phyloP scores from a whole-genome alignment of 2,888 invertebrate genomes.

The Deilephila porcellus region DNA sequence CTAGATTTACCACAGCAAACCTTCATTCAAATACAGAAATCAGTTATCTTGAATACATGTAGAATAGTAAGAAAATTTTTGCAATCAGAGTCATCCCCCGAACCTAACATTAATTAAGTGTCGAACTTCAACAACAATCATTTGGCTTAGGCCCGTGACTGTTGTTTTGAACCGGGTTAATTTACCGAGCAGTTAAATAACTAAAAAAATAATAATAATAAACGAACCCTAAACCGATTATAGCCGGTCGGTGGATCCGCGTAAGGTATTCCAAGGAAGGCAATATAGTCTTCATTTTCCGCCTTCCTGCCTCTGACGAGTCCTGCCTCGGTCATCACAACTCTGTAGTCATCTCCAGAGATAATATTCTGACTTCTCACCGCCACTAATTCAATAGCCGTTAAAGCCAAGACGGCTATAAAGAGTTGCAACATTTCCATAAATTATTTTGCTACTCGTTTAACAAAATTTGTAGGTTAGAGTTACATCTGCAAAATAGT shows the following conservation, averaged over 20 bases:
- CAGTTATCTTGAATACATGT: no score
- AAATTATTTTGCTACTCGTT: not conserved
- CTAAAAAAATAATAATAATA: not conserved
- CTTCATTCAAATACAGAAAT: no score
- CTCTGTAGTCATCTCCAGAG: slow-evolving; percentile 7
- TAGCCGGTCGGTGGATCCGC: slow-evolving; percentile 48
- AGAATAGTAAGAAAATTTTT: no score
- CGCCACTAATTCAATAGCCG: not conserved
- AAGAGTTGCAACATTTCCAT: not conserved
- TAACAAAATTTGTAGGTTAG: no score
- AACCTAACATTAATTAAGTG: no score
- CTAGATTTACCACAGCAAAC: no score
- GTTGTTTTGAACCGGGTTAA: no score
- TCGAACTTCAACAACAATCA: no score
- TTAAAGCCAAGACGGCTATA: not conserved
- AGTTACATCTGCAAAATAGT: no score
- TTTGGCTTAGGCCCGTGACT: no score
- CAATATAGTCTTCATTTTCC: slow-evolving; percentile 47
- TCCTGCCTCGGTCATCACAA: slow-evolving; percentile 43
- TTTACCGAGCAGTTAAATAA: no score
- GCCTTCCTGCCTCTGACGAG: slow-evolving; percentile 45
- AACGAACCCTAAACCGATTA: slow-evolving; percentile 50
- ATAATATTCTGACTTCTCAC: not conserved
- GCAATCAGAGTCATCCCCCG: no score
- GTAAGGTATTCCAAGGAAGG: slow-evolving; percentile 56